These are phyloP conservation scores for Thripadectes ignobilis DNA, from an alignment of 2,797 vertebrate species.

Conservation along the genomic window DNA sequence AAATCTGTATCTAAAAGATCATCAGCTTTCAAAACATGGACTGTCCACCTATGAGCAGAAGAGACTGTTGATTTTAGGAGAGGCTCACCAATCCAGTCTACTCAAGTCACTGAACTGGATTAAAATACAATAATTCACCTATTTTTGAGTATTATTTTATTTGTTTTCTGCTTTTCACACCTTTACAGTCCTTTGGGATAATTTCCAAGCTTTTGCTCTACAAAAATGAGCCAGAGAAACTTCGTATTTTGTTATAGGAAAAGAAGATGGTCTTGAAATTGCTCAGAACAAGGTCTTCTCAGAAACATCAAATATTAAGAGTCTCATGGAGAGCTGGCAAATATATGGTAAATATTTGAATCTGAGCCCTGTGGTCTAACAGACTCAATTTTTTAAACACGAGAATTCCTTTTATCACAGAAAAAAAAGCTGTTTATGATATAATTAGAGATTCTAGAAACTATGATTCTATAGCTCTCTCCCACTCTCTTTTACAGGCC, in stretches of 20 bases:
- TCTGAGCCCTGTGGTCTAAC: neutral
- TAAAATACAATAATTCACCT: neutral
- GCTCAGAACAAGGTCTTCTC: neutral
- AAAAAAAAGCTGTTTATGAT: neutral
- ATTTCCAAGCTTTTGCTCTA: neutral
- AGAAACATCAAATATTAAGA: neutral
- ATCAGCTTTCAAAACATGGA: neutral
- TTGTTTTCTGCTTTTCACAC: neutral
- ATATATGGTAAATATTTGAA: neutral
- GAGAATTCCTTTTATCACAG: neutral
- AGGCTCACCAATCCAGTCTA: neutral
- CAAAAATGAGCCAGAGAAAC: neutral
- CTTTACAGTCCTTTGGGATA: neutral
- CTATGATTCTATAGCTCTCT: neutral
- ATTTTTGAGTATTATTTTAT: neutral
- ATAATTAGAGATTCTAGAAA: neutral
- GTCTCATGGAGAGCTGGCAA: neutral
- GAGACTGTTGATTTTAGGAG: neutral
- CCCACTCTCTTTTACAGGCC: neutral
- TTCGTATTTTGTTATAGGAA: neutral
- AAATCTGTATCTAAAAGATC: neutral
- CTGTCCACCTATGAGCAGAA: neutral
- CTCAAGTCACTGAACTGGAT: neutral
- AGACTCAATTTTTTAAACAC: neutral
- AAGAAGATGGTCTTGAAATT: neutral